A percentile compares a stretch with the other conserved stretches of the same genome.
Conservation (phyloP, 2,113 vertebrate species). For the Trichechus manatus region DNA sequence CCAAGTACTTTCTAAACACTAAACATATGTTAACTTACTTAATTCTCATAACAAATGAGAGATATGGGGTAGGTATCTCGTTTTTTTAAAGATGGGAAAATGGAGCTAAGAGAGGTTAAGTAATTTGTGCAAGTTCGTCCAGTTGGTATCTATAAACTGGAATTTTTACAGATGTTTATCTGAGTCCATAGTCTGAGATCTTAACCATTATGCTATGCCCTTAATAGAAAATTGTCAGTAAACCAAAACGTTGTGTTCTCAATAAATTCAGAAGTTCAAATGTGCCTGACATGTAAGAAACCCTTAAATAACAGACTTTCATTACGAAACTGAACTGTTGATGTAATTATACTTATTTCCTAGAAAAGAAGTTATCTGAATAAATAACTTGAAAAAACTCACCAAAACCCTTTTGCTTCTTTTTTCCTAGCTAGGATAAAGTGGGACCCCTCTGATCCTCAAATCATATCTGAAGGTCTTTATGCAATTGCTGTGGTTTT, state of each 20-base stretch:
- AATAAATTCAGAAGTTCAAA: neutral
- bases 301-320: slow-evolving; percentile 20
- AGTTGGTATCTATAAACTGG: neutral
- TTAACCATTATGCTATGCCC: neutral
- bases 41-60: slow-evolving; percentile 27
- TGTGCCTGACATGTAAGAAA: neutral
- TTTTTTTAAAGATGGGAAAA: neutral
- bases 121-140: neutral
- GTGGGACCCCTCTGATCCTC: slow-evolving; percentile 96
- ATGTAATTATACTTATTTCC: neutral
- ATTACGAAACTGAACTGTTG: neutral
- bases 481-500: slow-evolving; percentile 97
- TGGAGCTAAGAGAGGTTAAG: neutral
- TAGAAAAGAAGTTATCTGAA: neutral
- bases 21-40: neutral
- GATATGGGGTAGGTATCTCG: neutral
- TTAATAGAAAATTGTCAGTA: neutral
- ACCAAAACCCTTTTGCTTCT: slow-evolving; percentile 71
- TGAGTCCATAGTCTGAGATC: neutral
- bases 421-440: slow-evolving; percentile 93
- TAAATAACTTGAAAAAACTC: neutral
- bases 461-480: slow-evolving; percentile 97
- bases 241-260: neutral
- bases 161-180: neutral
- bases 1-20: neutral